A percentile compares a stretch with the other conserved stretches of the same genome.
Conservation (phyloP, 2,888 invertebrate genomes). For the Penaeus monodon region DNA sequence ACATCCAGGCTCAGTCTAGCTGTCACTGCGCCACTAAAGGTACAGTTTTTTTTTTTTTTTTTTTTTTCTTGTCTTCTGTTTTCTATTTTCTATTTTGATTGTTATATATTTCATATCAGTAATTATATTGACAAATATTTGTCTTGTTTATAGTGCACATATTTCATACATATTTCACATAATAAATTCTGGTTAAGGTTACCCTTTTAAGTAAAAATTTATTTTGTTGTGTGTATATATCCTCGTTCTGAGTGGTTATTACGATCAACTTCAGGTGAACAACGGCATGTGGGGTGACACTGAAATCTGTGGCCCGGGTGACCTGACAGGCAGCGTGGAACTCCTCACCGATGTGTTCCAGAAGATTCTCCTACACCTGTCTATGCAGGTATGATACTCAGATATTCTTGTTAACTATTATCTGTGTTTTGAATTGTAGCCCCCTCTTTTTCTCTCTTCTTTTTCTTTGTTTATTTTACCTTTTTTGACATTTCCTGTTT, state of each 20-base stretch:
- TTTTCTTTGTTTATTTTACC: too few relatives aligned
- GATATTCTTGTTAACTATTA: not conserved
- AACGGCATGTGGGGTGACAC: conserved; percentile 45
- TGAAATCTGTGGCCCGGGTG: conserved; percentile 61
- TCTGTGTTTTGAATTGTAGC: not conserved
- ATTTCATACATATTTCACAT: too few relatives aligned
- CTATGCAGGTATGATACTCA: conserved; percentile 42
- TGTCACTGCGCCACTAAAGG: conserved; percentile 71
- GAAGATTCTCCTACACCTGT: conserved; percentile 52
- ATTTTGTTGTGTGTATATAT: not conserved
- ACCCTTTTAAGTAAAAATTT: not conserved
- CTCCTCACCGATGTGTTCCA: conserved; percentile 62
- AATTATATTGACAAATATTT: too few relatives aligned
- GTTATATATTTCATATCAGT: too few relatives aligned
- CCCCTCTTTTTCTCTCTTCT: too few relatives aligned
- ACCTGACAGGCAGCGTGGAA: conserved; percentile 55
- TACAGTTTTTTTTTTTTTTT: conserved; percentile 18
- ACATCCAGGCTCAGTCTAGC: conserved; percentile 76
- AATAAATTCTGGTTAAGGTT: too few relatives aligned
- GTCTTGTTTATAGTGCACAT: too few relatives aligned
- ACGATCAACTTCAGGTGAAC: conserved; percentile 27
- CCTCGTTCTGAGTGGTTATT: too few relatives aligned
- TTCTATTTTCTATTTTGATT: too few relatives aligned
- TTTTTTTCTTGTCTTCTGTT: too few relatives aligned
- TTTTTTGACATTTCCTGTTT: too few relatives aligned